Percentiles rank a stretch among this genome's conserved stretches.
Conservation (phyloP, 2,797 vertebrate genomes). For the Petrocephalus sullivani region DNA sequence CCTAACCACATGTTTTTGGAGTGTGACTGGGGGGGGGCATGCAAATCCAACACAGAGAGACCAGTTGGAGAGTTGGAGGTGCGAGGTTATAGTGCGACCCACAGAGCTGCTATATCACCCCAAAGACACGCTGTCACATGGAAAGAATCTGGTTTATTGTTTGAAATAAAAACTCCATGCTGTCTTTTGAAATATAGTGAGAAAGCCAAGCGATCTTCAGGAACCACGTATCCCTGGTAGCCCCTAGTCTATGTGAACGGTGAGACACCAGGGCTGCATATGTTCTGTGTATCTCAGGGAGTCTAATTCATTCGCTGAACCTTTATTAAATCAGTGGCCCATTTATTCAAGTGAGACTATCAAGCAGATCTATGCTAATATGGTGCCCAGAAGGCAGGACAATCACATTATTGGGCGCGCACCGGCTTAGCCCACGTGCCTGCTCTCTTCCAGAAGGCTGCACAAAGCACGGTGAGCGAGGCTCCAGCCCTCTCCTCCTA, state of each 20-base stretch:
- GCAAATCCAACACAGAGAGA: neutral
- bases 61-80: neutral
- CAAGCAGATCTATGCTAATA: constrained; percentile 70
- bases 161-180: neutral
- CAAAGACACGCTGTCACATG: neutral
- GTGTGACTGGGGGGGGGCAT: no score
- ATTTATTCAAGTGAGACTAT: constrained; percentile 59
- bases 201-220: neutral
- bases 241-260: neutral
- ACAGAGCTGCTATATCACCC: neutral
- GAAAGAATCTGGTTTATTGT: neutral
- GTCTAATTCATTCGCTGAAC: constrained; percentile 44
- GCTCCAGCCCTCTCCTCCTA: neutral
- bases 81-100: neutral
- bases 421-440: constrained; percentile 28
- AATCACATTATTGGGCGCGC: constrained; percentile 63
- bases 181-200: neutral
- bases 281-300: constrained; percentile 42
- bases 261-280: constrained; percentile 50
- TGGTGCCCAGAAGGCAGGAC: constrained; percentile 54
- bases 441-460: constrained; percentile 13
- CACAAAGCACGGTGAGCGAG: constrained; percentile 12
- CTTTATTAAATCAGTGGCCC: constrained; percentile 68
- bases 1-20: neutral
- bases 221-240: neutral